Percentiles rank a stretch among this genome's conserved stretches.
Conservation (phyloP, 2,113 vertebrate genomes). For the Theristicus caerulescens region DNA sequence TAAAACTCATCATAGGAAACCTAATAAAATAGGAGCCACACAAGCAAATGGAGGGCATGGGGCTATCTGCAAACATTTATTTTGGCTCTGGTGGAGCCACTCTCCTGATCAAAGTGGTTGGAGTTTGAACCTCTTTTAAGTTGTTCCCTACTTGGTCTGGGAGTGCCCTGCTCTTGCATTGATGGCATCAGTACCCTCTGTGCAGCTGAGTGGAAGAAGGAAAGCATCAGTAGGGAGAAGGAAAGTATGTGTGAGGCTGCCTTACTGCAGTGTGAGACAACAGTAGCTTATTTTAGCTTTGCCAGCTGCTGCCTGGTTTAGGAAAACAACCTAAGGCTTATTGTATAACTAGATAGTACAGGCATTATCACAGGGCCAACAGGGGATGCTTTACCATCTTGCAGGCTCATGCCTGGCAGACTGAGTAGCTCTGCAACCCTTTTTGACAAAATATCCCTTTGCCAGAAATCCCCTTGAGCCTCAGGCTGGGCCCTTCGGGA, state of each 20-base stretch:
- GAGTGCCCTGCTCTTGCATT: neutral
- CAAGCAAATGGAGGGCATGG: neutral
- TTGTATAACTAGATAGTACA: conserved; percentile 32
- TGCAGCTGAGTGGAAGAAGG: neutral
- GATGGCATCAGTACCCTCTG: neutral
- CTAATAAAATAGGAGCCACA: conserved; percentile 38
- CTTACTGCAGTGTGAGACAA: neutral
- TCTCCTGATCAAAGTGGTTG: conserved; percentile 16
- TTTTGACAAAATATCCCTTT: neutral
- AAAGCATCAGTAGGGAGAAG: neutral
- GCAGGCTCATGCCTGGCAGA: neutral
- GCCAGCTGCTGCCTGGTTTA: neutral
- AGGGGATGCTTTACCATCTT: neutral
- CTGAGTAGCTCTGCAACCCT: neutral
- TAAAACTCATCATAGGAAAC: conserved; percentile 42
- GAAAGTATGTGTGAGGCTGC: neutral
- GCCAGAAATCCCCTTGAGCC: conserved; percentile 26
- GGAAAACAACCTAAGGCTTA: conserved; percentile 36
- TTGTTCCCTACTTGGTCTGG: neutral
- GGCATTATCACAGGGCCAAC: conserved; percentile 1
- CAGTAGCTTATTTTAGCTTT: conserved; percentile 17
- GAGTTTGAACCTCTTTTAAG: conserved; percentile 48
- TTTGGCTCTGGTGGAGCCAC: conserved; percentile 37
- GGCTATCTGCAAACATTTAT: conserved; percentile 58
- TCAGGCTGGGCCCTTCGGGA: neutral